Percentiles rank a stretch among this genome's conserved stretches.
phyloP scores from a whole-genome alignment of 1,140 invertebrate species.

The Luehdorfia chinensis region DNA sequence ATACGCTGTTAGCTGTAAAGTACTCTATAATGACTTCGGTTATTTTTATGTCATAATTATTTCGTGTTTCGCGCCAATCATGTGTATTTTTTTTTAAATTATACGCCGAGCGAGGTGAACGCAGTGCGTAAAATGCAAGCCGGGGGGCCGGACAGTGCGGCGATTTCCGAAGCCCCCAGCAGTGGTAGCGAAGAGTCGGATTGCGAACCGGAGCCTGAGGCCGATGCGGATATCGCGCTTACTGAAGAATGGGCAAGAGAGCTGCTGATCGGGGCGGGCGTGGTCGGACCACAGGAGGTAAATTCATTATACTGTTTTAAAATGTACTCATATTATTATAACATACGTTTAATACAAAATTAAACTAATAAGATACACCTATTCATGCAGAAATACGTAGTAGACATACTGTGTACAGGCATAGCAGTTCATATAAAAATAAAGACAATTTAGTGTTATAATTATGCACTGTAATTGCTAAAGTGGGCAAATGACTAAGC shows the following conservation, averaged over 20 bases:
- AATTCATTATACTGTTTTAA: no score
- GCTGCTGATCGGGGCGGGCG: conserved; percentile 48
- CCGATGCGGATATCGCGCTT: conserved; percentile 48
- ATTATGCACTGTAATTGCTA: background rate
- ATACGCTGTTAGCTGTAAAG: conserved; percentile 16
- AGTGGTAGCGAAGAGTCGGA: conserved; percentile 67
- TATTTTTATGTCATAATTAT: conserved; percentile 16
- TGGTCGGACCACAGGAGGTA: conserved; percentile 59
- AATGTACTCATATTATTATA: conserved; percentile 3
- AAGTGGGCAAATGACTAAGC: conserved; percentile 4
- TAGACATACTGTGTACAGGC: background rate
- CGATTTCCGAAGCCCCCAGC: conserved; percentile 61
- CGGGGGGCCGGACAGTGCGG: conserved; percentile 50
- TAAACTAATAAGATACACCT: background rate
- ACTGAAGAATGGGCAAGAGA: conserved; percentile 68
- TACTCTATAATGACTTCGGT: conserved; percentile 19
- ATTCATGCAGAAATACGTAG: background rate
- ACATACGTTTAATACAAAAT: background rate
- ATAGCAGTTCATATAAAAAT: background rate
- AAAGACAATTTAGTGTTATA: background rate
- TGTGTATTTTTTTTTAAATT: conserved; percentile 8
- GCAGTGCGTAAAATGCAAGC: conserved; percentile 50
- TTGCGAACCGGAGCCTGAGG: conserved; percentile 48
- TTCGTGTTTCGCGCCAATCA: conserved; percentile 2
- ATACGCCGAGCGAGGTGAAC: conserved; percentile 1